Evolutionary conservation across 2,113 vertebrate species (phyloP).

Genomic region (Dendrocopos noguchii): DNA sequence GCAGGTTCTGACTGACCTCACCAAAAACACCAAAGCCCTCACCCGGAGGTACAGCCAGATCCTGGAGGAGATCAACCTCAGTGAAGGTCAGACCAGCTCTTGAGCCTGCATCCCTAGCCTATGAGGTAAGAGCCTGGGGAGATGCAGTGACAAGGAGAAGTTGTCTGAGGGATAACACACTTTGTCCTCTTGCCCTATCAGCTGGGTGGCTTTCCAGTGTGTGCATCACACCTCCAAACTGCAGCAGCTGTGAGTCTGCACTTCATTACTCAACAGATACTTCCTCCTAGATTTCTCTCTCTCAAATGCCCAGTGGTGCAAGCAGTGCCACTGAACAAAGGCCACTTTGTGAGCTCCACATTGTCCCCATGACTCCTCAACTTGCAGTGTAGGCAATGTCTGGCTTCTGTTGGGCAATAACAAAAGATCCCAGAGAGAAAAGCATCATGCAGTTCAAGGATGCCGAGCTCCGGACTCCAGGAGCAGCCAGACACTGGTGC

Average conservation of each 20-base stretch:
- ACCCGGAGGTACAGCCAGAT: constrained; percentile 87
- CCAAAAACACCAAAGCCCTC: constrained; percentile 80
- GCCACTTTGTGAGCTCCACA: accelerated
- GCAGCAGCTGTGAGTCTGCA: background rate
- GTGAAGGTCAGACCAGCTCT: constrained; percentile 17
- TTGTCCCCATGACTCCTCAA: background rate
- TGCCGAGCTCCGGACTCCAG: background rate
- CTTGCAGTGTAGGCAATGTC: background rate
- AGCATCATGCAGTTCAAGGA: background rate
- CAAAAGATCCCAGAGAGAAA: background rate
- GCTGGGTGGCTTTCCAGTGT: background rate
- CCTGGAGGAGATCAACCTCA: constrained; percentile 69
- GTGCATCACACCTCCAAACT: background rate
- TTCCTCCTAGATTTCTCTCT: background rate
- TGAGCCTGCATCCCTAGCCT: background rate
- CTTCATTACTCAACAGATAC: background rate
- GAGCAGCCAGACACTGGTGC: background rate
- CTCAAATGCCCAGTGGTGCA: background rate
- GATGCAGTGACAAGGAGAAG: background rate
- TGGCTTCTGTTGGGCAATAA: background rate
- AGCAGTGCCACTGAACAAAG: background rate
- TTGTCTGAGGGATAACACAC: background rate
- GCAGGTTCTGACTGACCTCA: constrained; percentile 82
- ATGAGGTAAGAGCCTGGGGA: constrained; percentile 6
- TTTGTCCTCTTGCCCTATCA: background rate